A percentile compares a stretch with the other conserved stretches of the same genome.
Evolutionary conservation across 2,113 vertebrate genomes (phyloP).

Genomic region (Limnothrissa miodon): DNA sequence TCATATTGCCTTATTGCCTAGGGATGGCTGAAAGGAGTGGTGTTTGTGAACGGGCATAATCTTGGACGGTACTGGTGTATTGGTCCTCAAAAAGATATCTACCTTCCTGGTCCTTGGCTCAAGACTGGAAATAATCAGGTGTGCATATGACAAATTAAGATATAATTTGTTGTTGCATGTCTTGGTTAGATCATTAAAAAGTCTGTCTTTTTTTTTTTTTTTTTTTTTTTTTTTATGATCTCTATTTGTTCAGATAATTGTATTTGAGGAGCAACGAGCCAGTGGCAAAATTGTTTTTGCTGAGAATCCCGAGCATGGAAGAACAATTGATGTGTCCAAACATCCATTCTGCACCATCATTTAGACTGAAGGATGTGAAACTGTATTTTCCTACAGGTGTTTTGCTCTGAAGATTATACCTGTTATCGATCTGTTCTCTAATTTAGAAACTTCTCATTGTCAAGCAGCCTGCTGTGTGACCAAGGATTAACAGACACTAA

Average conservation of each 20-base stretch:
- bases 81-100: conserved; percentile 87
- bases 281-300: conserved; percentile 72
- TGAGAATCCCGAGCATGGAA: conserved; percentile 76
- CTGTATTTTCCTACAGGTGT: neutral
- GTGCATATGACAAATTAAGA: conserved; percentile 14
- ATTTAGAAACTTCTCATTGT: neutral
- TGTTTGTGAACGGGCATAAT: conserved; percentile 85
- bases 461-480: neutral
- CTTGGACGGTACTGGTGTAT: conserved; percentile 89
- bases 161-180: neutral
- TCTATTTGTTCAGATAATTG: conserved; percentile 70
- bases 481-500: neutral
- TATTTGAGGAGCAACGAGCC: conserved; percentile 82
- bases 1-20: conserved; percentile 50
- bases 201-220: neutral
- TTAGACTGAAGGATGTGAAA: conserved; percentile 41
- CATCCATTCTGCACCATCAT: conserved; percentile 63
- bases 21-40: conserved; percentile 89
- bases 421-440: neutral
- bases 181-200: neutral
- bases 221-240: neutral
- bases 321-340: conserved; percentile 66
- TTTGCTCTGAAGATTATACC: neutral
- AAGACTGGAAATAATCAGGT: conserved; percentile 83
- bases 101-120: conserved; percentile 87